Evolutionary conservation across 2,113 vertebrate species (phyloP).

Genomic region (Plecturocebus donacophilus): DNA sequence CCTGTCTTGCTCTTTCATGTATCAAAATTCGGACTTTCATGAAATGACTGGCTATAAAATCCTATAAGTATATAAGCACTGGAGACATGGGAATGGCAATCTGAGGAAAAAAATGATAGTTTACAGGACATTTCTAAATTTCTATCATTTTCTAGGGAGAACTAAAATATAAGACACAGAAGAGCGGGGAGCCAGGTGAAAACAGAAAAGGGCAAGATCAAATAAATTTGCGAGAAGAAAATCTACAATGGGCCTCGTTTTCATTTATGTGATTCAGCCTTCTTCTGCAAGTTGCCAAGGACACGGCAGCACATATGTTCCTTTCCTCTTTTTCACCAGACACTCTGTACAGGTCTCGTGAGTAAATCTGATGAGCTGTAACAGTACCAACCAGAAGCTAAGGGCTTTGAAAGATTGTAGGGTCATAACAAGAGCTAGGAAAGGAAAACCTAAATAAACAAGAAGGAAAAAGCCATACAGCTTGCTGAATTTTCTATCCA

Average conservation of each 20-base stretch:
- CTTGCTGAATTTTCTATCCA: conserved; percentile 39
- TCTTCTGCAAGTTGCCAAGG: conserved; percentile 47
- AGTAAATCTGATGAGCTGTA: conserved; percentile 53
- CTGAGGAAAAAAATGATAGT: neutral
- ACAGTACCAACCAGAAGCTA: conserved; percentile 43
- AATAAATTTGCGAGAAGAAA: conserved; percentile 35
- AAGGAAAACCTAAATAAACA: conserved; percentile 50
- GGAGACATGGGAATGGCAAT: neutral
- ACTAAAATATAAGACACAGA: neutral
- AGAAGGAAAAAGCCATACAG: neutral
- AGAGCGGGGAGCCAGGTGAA: neutral
- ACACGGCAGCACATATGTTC: neutral
- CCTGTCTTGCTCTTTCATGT: neutral
- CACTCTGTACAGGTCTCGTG: neutral
- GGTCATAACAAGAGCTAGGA: conserved; percentile 35
- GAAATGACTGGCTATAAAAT: conserved; percentile 24
- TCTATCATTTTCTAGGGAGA: conserved; percentile 23
- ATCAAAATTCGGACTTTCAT: conserved; percentile 34
- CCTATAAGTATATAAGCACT: neutral
- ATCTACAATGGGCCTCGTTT: neutral
- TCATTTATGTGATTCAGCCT: neutral
- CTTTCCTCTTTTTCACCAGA: conserved; percentile 16
- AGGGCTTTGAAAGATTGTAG: neutral
- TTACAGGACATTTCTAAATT: conserved; percentile 44
- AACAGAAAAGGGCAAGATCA: conserved; percentile 45